Base-by-base conservation (phyloP, 1,140 invertebrate species). In the Anadara kagoshimensis region DNA sequence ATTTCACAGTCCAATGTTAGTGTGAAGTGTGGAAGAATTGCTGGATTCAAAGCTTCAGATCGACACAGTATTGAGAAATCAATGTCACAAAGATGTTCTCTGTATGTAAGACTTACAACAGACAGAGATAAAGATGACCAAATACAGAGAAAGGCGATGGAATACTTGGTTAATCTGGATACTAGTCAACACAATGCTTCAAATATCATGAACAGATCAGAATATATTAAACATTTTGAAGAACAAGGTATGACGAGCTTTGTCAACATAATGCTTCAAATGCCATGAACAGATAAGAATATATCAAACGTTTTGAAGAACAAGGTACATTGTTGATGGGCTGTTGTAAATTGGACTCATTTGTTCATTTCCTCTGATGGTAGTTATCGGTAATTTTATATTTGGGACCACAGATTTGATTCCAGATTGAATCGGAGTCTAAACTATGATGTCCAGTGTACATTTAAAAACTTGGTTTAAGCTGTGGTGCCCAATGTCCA, bases 11-110 rank as follows among this genome's bases (percentile, higher is more conserved):
- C 67, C 45, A 49, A 64, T 8, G 83, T 93, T 22, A 78, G 82
- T 11, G 91, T 92, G 22, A 87, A 83, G 54, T 93, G 92, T 83
- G 93, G 93, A 10, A 82, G 90, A 36, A 88, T 92, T 88, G 90
- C 93, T 0, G 92, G 88, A 0, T 93, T 93, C 78, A 91, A 91
- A 8, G 90, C 92, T 11, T 91, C 91, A 5, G 85, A 84, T 56
- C 90, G 90, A 71, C 92, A 93, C 75, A 92, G 91, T 8, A 91
- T 93, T 0, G 86, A 86, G 45, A 90, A 90, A 2, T 79, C 79
- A 1, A 82, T 81, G n/a, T 43, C 51, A 0, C 89, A 84, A 12
- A 83, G 93, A 63, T 93, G 92, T 83, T 92, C 92, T 0, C 73
- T 93, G 45, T 92, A 82, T 12, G 62, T 78, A 41, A 76, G 57